These are phyloP conservation scores for Bradynema listronoti DNA, from an alignment of 1,140 invertebrate genomes.

Conservation along the genomic window DNA sequence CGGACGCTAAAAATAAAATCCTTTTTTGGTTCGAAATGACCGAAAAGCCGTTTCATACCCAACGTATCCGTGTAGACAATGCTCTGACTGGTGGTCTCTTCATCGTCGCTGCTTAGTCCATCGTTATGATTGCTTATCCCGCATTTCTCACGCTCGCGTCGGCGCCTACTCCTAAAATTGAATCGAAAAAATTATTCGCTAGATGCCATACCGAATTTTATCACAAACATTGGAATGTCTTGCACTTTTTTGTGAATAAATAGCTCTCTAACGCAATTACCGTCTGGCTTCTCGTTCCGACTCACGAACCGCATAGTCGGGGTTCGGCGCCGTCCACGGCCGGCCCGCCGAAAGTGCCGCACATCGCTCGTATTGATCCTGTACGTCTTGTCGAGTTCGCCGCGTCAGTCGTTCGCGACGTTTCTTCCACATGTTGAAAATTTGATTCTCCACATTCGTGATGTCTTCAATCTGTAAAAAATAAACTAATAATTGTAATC, in stretches of 20 bases:
- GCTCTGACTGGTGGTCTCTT: slow-evolving; percentile 30
- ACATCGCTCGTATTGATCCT: slow-evolving; percentile 36
- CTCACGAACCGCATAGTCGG: slow-evolving; percentile 22
- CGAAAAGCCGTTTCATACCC: too few species aligned
- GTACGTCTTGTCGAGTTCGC: slow-evolving; percentile 31
- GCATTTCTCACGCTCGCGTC: slow-evolving; percentile 9
- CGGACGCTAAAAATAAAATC: slow-evolving; percentile 27
- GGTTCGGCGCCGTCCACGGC: slow-evolving; percentile 2
- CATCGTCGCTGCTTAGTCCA: slow-evolving; percentile 31
- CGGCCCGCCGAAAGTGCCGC: slow-evolving; percentile 12
- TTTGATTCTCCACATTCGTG: slow-evolving; percentile 21
- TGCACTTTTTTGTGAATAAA: too few species aligned
- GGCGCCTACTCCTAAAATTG: slow-evolving; percentile 18
- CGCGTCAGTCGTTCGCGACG: slow-evolving; percentile 26
- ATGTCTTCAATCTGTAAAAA: slow-evolving; percentile 26
- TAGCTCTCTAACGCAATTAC: too few species aligned
- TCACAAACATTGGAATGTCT: too few species aligned
- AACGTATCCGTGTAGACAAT: slow-evolving; percentile 24
- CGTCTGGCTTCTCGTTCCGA: slow-evolving; percentile 31
- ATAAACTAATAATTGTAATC: too few species aligned
- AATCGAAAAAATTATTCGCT: too few species aligned
- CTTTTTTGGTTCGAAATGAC: too few species aligned
- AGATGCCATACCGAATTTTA: background rate
- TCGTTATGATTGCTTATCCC: slow-evolving; percentile 21
- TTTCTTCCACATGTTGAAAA: slow-evolving; percentile 33